Conservation (phyloP, 2,888 invertebrate species). For the Morpho helenor region DNA sequence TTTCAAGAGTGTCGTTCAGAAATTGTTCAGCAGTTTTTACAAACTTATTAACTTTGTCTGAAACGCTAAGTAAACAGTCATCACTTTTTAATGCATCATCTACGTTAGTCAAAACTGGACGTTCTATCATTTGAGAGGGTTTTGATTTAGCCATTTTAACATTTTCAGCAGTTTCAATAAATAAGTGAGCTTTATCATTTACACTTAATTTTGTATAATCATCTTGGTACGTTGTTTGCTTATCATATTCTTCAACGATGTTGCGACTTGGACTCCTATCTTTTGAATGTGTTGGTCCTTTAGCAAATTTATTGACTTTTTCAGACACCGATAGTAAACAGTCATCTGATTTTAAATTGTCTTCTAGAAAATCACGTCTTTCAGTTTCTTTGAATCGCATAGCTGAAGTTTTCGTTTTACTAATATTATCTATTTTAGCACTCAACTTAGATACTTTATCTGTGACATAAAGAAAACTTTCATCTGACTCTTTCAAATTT, state of each 20-base stretch:
- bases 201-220: conserved; percentile 78
- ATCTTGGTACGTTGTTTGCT: conserved; percentile 70
- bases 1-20: conserved; percentile 49
- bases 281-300: conserved; percentile 54
- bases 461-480: conserved; percentile 75
- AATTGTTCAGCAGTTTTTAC: conserved; percentile 81
- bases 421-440: conserved; percentile 54
- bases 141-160: conserved; percentile 62
- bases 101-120: conserved; percentile 75
- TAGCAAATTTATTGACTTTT: conserved; percentile 84
- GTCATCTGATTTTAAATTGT: conserved; percentile 77
- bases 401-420: conserved; percentile 45
- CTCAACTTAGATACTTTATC: conserved; percentile 78
- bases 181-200: conserved; percentile 82
- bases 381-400: conserved; percentile 52
- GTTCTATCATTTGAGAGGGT: conserved; percentile 56
- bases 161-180: conserved; percentile 81
- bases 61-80: conserved; percentile 81
- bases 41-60: conserved; percentile 83
- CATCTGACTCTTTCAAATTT: conserved; percentile 62
- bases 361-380: conserved; percentile 69
- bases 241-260: conserved; percentile 72
- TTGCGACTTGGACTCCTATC: conserved; percentile 61
- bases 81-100: conserved; percentile 79
- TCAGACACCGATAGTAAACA: conserved; percentile 83